These are phyloP conservation scores for Syndactyla subalaris DNA, from an alignment of 2,797 vertebrate species.

Conservation along the genomic window DNA sequence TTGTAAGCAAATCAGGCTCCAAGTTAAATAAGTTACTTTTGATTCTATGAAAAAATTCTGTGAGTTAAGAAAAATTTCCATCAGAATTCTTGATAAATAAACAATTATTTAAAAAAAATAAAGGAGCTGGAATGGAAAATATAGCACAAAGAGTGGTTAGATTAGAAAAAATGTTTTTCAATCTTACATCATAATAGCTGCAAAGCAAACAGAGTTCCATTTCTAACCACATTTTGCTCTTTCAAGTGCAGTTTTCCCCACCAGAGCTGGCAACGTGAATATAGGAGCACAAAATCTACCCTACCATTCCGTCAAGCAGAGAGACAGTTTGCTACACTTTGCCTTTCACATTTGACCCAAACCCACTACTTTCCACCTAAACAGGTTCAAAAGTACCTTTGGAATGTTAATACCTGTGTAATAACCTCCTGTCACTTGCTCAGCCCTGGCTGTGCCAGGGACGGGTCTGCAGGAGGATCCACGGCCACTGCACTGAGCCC, in stretches of 20 bases:
- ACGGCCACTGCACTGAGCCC: rapidly evolving
- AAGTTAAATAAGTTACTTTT: neutral
- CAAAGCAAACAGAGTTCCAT: neutral
- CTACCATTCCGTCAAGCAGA: neutral
- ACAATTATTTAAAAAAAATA: neutral
- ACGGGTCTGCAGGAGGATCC: neutral
- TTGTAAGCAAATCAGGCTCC: conserved; percentile 6
- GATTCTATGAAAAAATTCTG: neutral
- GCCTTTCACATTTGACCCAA: neutral
- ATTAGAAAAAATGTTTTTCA: neutral
- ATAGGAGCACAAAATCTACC: neutral
- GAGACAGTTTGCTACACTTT: neutral
- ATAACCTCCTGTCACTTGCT: neutral
- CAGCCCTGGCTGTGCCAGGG: neutral
- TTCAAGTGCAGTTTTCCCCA: neutral
- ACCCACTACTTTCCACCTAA: neutral
- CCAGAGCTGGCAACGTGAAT: neutral
- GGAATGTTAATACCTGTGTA: neutral
- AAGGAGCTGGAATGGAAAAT: neutral
- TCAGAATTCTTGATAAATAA: conserved; percentile 19
- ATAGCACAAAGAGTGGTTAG: neutral
- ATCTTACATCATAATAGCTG: neutral
- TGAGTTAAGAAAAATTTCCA: neutral
- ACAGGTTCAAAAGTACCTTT: neutral
- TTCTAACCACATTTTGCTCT: neutral